Evolutionary conservation across 2,888 invertebrate species (phyloP).

Genomic region (Zygothrica quintamaculata): DNA sequence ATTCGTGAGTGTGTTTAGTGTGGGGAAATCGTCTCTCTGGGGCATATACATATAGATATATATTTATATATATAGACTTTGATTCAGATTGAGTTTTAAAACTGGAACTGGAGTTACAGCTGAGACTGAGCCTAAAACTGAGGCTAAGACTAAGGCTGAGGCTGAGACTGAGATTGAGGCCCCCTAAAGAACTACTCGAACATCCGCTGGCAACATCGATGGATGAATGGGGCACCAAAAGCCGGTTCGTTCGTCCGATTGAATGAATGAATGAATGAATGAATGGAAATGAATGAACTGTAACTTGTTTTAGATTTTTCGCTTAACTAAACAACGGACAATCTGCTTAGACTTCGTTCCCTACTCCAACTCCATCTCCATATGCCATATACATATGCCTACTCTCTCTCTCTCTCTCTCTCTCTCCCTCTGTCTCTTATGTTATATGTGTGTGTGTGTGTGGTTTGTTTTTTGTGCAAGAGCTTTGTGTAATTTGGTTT

Average conservation of each 20-base stretch:
- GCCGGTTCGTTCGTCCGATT: constrained; percentile 53
- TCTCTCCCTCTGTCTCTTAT: background rate
- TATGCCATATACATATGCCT: constrained; percentile 1
- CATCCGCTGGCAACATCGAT: constrained; percentile 64
- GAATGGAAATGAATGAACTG: constrained; percentile 75
- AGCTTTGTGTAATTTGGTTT: constrained; percentile 75
- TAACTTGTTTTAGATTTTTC: constrained; percentile 79
- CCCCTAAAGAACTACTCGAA: constrained; percentile 73
- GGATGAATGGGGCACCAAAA: constrained; percentile 66
- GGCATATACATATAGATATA: too few species aligned
- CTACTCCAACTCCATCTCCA: constrained; percentile 6
- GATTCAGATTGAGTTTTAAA: background rate
- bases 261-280: constrained; percentile 58
- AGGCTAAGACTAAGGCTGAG: constrained; percentile 12
- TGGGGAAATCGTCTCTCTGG: constrained; percentile 20
- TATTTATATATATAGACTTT: too few species aligned
- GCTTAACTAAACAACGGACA: constrained; percentile 69
- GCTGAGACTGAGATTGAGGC: constrained; percentile 11
- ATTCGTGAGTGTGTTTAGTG: constrained; percentile 42
- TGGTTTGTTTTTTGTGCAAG: constrained; percentile 43
- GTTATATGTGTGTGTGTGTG: constrained; percentile 12
- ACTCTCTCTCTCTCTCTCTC: background rate
- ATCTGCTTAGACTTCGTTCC: constrained; percentile 56
- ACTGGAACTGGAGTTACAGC: background rate
- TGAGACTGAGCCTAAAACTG: constrained; percentile 1